These are phyloP conservation scores for Jordanella pulchra DNA, from an alignment of 2,797 vertebrate species.

Conservation along the genomic window DNA sequence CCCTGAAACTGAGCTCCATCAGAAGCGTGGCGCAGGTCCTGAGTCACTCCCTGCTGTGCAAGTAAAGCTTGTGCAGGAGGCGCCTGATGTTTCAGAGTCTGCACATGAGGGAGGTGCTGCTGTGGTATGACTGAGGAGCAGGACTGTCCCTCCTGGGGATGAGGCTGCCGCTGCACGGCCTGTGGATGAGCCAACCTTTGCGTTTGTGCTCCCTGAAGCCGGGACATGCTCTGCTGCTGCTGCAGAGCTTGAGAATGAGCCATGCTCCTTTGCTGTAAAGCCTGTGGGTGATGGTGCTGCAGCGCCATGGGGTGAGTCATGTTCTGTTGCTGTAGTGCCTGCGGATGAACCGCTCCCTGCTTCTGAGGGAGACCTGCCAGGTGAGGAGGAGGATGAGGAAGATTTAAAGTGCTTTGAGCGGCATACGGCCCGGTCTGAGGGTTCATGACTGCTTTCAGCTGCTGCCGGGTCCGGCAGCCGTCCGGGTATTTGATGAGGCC, in stretches of 20 bases:
- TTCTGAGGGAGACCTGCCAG: conserved; percentile 79
- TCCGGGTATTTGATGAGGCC: conserved; percentile 86
- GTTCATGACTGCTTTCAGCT: conserved; percentile 84
- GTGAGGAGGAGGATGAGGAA: conserved; percentile 75
- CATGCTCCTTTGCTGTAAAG: conserved; percentile 64
- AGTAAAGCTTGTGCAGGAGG: conserved; percentile 71
- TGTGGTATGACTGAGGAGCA: conserved; percentile 56
- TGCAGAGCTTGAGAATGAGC: conserved; percentile 63
- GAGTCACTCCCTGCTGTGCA: conserved; percentile 80
- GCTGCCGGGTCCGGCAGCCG: conserved; percentile 86
- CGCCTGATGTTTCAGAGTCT: conserved; percentile 74
- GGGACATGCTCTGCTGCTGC: conserved; percentile 69
- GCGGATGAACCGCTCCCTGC: conserved; percentile 84
- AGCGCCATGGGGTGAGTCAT: conserved; percentile 70
- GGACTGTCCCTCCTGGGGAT: conserved; percentile 49
- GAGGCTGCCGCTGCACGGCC: conserved; percentile 50
- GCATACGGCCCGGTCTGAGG: conserved; percentile 80
- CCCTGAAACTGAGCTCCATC: conserved; percentile 79
- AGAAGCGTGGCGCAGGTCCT: conserved; percentile 85
- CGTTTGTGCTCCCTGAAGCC: conserved; percentile 66
- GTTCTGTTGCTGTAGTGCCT: conserved; percentile 85
- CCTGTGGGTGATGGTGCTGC: conserved; percentile 65
- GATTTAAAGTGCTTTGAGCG: conserved; percentile 88
- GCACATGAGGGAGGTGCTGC: conserved; percentile 71
- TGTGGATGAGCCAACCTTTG: conserved; percentile 66